Base-by-base conservation (phyloP, 2,797 vertebrate genomes). In the Anabas testudineus region DNA sequence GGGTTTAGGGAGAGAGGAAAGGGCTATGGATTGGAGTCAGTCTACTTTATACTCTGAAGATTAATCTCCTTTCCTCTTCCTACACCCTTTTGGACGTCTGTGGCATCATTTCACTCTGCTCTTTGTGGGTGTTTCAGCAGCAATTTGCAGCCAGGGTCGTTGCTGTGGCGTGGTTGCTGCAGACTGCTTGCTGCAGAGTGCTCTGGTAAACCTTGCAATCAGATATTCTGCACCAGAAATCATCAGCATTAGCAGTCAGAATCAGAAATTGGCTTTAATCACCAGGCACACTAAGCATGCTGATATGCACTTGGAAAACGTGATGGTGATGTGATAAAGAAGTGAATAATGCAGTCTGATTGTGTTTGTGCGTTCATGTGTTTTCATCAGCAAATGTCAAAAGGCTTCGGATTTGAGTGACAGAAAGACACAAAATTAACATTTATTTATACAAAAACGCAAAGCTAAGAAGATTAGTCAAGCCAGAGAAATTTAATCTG, bases 31-130 rank as follows among this genome's bases (percentile, higher is more conserved):
- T 88, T 85, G 85, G 74, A 90, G 87, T 90, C 82, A 84, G 83
- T 85, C 81, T 79, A 30, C 80, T 86, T 90, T 85, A 78, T 85
- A 89, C 85, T 78, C 86, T 56, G 67, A 83, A 87, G 87, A 87
- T 87, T 90, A 84, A 88, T 87, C 78, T 81, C 80, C 83, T 58
- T 51, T 82, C 81, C 83, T 79, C 67, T 68, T 73, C 80, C 83
- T 76, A 71, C 75, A 72, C 80, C 78, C 34, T 65, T 84, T 72
- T 87, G 82, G 80, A 86, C 60, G 48, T 86, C 79, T 56, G 67
- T 76, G 68, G 87, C 76, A 79, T 83, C 63, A 14, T 83, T 78
- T 78, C 30, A 24, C 64, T 80, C 60, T 9, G 76, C 66, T 56
- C 73, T 86, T 85, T 78, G 74, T 83, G 78, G 83, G 76, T 71